Percentiles rank a stretch among this genome's conserved stretches.
Evolutionary conservation across 1,140 invertebrate species (phyloP).

Genomic region (Cardiocondyla obscurior): DNA sequence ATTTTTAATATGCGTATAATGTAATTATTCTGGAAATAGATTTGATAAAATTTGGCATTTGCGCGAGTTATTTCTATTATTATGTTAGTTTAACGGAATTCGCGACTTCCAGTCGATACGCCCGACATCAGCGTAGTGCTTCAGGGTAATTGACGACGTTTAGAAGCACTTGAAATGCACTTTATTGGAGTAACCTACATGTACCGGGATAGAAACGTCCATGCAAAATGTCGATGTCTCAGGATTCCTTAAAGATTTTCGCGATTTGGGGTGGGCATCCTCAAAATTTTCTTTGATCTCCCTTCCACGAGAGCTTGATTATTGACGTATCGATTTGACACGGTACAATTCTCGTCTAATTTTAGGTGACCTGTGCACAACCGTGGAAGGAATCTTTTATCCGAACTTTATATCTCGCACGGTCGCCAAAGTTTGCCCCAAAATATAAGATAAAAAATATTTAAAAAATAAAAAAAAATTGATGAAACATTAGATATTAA

Average conservation of each 20-base stretch:
- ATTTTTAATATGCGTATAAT: neutral
- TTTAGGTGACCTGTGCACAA: conserved; percentile 43
- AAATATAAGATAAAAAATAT: too few species aligned
- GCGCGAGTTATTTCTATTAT: conserved; percentile 43
- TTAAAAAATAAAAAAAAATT: neutral
- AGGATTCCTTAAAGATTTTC: conserved; percentile 31
- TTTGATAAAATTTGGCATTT: neutral
- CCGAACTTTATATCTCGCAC: neutral
- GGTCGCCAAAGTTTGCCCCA: neutral
- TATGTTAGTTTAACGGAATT: neutral
- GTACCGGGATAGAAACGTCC: conserved; percentile 68
- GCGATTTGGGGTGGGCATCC: conserved; percentile 23
- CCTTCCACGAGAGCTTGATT: conserved; percentile 12
- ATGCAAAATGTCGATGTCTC: conserved; percentile 35
- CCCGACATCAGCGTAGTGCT: conserved; percentile 26
- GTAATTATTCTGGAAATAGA: neutral
- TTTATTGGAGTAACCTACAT: conserved; percentile 80
- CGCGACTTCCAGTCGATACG: conserved; percentile 59
- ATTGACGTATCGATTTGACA: conserved; percentile 39
- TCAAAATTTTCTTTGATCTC: conserved; percentile 55
- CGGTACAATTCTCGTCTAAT: neutral
- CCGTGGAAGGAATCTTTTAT: neutral
- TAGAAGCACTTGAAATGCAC: conserved; percentile 78
- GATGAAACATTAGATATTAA: neutral
- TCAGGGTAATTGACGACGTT: conserved; percentile 73